Evolutionary conservation across 2,113 vertebrate species (phyloP).

Genomic region (Camelus bactrianus): DNA sequence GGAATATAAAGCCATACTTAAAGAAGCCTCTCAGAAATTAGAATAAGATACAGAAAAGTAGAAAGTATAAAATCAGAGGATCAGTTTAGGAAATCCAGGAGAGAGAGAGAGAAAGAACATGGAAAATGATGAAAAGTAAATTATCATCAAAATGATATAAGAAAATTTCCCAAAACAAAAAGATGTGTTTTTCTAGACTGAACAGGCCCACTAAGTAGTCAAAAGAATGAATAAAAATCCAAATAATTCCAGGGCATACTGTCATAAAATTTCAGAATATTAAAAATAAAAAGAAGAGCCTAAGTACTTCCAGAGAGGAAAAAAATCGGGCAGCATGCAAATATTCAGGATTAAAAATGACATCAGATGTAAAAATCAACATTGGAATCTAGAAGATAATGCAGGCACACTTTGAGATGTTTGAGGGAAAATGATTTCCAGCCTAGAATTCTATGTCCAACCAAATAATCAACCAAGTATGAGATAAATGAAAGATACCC

Average conservation of each 20-base stretch:
- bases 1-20: not conserved
- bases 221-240: not conserved
- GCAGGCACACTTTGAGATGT: not conserved
- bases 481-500: not conserved
- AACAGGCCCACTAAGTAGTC: not conserved
- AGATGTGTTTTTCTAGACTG: not conserved
- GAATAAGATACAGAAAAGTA: conserved; percentile 17
- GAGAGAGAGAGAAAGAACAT: not conserved
- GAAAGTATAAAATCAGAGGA: conserved; percentile 17
- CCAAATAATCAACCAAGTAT: not conserved
- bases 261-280: conserved; percentile 8
- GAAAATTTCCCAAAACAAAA: not conserved
- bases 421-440: not conserved
- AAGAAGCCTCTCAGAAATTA: not conserved
- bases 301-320: not conserved
- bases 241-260: not conserved
- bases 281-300: not conserved
- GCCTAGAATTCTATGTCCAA: not conserved
- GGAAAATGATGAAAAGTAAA: not conserved
- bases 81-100: not conserved
- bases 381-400: not conserved
- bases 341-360: conserved; percentile 23
- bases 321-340: not conserved
- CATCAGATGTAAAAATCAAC: not conserved
- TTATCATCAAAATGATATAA: not conserved